phyloP scores from a whole-genome alignment of 2,113 vertebrate genomes.

The Baryphthengus martii region DNA sequence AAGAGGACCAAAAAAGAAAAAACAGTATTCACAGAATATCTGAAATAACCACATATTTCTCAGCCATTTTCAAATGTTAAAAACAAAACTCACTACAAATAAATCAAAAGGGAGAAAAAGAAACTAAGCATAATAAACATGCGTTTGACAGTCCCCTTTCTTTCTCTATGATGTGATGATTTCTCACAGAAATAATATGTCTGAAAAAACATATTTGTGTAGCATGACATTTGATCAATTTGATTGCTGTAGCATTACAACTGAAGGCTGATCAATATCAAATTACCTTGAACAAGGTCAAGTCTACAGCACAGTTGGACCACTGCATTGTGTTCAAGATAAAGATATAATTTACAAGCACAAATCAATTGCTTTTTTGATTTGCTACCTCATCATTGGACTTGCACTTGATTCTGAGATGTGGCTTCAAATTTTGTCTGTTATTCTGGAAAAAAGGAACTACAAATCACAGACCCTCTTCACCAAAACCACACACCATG shows the following conservation, averaged over 20 bases:
- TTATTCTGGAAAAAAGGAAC: background rate
- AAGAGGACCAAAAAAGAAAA: background rate
- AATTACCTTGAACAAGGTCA: constrained; percentile 57
- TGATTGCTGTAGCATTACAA: background rate
- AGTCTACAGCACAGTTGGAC: background rate
- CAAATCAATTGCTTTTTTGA: background rate
- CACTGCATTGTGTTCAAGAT: constrained; percentile 1
- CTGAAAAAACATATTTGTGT: background rate
- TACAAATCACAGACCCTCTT: background rate
- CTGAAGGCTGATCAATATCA: constrained; percentile 46
- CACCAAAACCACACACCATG: background rate
- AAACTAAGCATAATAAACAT: background rate
- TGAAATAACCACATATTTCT: background rate
- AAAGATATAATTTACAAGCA: constrained; percentile 21
- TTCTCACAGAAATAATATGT: constrained; percentile 31
- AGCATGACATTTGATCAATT: background rate
- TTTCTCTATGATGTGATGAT: constrained; percentile 9
- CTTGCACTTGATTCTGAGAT: background rate
- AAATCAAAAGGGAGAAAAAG: background rate
- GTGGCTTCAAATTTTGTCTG: background rate
- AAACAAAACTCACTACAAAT: background rate
- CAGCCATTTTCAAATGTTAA: background rate
- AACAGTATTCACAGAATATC: background rate
- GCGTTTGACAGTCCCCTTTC: background rate
- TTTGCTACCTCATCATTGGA: background rate